phyloP scores from a whole-genome alignment of 2,113 vertebrate species.

The Alouatta palliata region DNA sequence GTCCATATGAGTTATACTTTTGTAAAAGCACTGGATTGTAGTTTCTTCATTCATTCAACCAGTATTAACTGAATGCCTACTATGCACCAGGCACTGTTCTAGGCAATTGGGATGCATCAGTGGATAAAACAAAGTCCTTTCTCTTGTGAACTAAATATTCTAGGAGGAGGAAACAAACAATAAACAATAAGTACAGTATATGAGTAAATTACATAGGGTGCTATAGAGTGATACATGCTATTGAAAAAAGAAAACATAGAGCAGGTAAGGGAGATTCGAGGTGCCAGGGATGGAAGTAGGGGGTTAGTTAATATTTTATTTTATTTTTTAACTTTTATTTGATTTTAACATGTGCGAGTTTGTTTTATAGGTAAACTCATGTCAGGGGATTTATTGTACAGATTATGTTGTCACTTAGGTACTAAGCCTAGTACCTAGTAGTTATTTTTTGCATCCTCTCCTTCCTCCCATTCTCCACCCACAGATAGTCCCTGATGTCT shows the following conservation, averaged over 20 bases:
- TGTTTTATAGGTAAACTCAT: too few species aligned
- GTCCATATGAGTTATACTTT: not conserved
- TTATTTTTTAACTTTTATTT: too few species aligned
- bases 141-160: not conserved
- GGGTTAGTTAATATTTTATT: not conserved
- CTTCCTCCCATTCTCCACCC: too few species aligned
- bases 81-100: not conserved
- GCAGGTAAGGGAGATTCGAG: not conserved
- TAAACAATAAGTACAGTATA: not conserved
- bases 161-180: not conserved
- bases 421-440: too few species aligned
- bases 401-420: too few species aligned
- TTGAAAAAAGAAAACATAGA: not conserved
- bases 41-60: not conserved
- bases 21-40: not conserved
- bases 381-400: too few species aligned
- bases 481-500: too few species aligned
- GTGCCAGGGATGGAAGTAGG: not conserved
- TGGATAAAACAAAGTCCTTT: not conserved
- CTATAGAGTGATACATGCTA: not conserved
- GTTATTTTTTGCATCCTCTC: too few species aligned
- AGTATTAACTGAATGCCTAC: not conserved
- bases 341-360: too few species aligned
- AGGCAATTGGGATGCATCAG: not conserved
- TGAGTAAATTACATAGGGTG: not conserved